Conservation (phyloP, 1,140 invertebrate species). For the Drosophila arizonae region DNA sequence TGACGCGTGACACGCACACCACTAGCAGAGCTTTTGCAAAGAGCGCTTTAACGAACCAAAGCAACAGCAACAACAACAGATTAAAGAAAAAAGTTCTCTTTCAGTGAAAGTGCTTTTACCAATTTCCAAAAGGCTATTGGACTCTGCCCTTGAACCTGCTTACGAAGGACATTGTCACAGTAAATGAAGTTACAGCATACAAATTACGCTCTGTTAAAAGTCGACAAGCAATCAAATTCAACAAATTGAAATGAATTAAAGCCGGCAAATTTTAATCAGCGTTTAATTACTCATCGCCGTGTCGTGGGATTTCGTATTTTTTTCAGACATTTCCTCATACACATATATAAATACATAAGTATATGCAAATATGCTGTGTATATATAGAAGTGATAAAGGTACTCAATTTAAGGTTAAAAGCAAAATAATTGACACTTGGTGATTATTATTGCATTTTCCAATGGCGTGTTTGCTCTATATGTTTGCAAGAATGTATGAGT, state of each 20-base stretch:
- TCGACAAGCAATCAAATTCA: not conserved
- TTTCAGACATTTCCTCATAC: not conserved
- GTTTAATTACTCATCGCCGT: slow-evolving; percentile 16
- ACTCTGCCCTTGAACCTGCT: slow-evolving; percentile 71
- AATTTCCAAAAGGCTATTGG: slow-evolving; percentile 23
- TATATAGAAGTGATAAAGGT: slow-evolving; percentile 13
- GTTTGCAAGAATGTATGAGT: slow-evolving; percentile 15
- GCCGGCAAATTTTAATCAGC: slow-evolving; percentile 17
- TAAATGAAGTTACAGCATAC: slow-evolving; percentile 9
- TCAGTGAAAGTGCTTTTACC: slow-evolving; percentile 60
- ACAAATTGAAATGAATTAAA: not conserved
- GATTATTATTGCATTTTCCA: slow-evolving; percentile 65
- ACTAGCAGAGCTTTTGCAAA: slow-evolving; percentile 26
- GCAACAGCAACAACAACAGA: slow-evolving; percentile 31
- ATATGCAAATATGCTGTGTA: not conserved
- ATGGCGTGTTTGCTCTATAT: slow-evolving; percentile 49
- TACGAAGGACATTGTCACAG: slow-evolving; percentile 55
- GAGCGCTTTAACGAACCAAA: slow-evolving; percentile 35
- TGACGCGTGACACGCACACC: slow-evolving; percentile 47
- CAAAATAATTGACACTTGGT: slow-evolving; percentile 17
- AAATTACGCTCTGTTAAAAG: not conserved
- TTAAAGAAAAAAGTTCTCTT: slow-evolving; percentile 36
- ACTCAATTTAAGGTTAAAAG: slow-evolving; percentile 41
- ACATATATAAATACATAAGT: not conserved
- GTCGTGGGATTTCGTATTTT: slow-evolving; percentile 1